Conservation (phyloP, 2,888 invertebrate species). For the Pheosia gnoma region DNA sequence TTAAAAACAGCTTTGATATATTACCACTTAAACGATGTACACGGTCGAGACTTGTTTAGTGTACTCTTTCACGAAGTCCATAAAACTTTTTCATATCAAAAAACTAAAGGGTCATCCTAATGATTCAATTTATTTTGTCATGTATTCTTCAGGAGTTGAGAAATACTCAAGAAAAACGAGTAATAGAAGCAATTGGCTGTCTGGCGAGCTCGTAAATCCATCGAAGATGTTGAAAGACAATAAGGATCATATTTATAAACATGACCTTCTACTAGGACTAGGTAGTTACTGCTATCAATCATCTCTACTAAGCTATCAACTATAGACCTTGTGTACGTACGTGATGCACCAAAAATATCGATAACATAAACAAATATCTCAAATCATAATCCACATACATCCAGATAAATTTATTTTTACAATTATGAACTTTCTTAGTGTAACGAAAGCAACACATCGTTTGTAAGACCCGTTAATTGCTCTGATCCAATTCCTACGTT, state of each 20-base stretch:
- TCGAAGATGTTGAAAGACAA: neutral
- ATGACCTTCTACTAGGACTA: neutral
- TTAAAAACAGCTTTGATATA: constrained; percentile 11
- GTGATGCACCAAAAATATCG: neutral
- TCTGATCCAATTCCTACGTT: constrained; percentile 27
- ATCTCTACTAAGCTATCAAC: neutral
- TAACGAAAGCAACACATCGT: constrained; percentile 17
- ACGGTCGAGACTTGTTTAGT: neutral
- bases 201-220: neutral
- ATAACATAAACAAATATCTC: neutral
- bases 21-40: neutral
- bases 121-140: neutral
- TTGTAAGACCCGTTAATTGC: constrained; percentile 30
- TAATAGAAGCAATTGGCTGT: neutral
- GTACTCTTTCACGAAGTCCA: neutral
- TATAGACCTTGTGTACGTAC: neutral
- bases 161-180: neutral
- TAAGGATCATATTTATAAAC: neutral
- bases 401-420: neutral
- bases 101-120: neutral
- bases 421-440: constrained; percentile 10
- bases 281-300: neutral
- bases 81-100: neutral
- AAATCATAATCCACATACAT: neutral
- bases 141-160: too few species aligned